Evolutionary conservation across 1,140 invertebrate species (phyloP).

Genomic region (Brachionus manjavacas): DNA sequence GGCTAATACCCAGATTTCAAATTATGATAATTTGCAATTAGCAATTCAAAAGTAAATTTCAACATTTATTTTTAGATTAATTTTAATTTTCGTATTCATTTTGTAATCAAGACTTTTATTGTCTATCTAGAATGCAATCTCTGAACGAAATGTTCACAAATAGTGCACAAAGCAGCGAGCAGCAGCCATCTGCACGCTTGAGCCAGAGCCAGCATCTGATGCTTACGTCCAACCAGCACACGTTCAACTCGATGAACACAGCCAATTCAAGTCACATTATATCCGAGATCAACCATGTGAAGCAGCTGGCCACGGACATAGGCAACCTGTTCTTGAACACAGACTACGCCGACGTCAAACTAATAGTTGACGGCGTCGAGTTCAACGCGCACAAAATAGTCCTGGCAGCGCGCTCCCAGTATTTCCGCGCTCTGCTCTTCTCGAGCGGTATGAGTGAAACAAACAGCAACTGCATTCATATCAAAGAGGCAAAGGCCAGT

Average conservation of each 20-base stretch:
- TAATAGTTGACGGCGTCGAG: constrained; percentile 75
- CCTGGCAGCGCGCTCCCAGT: constrained; percentile 84
- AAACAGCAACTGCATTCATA: constrained; percentile 69
- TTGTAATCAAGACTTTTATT: not conserved
- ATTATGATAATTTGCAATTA: constrained; percentile 13
- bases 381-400: constrained; percentile 84
- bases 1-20: not conserved
- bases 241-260: not conserved
- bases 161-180: not conserved
- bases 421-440: constrained; percentile 79
- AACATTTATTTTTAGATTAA: not conserved
- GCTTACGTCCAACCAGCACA: not conserved
- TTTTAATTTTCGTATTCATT: not conserved
- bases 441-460: constrained; percentile 87
- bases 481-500: constrained; percentile 75
- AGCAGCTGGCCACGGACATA: constrained; percentile 1
- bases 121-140: not conserved
- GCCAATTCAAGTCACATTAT: not conserved
- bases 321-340: constrained; percentile 21
- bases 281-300: constrained; percentile 8
- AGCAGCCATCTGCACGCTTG: not conserved
- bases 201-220: not conserved
- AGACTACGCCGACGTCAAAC: constrained; percentile 82
- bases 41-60: not conserved
- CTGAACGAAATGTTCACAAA: constrained; percentile 11